Evolutionary conservation across 37 sponge, comb jelly and placozoan species (phyloP), one percentile per base, ranked within the genome.

Genomic region (Petrosia ficiformis): DNA sequence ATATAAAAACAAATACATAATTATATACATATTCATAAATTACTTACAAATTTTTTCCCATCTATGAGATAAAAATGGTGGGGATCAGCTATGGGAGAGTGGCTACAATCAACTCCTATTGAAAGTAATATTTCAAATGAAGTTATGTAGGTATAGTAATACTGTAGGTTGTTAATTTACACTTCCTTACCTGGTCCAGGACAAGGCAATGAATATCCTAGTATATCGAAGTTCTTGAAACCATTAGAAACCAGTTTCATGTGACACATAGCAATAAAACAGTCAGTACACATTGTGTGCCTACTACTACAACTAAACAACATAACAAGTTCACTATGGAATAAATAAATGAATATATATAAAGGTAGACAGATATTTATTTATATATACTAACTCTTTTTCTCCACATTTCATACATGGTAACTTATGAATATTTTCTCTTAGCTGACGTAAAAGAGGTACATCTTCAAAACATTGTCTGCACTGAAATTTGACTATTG

Each of bases 31-130:
- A n/a, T n/a, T n/a, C n/a, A n/a, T n/a, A n/a, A n/a, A n/a, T 0
- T 14, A 68, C 86, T 68, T 74, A 86, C 86, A 59, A 80, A 86
- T 2, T 42, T 44, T 29, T 87, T 74, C 14, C 54, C 42, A 52
- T 81, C 82, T 39, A 87, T 78, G 3, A 87, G 21, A 21, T 72
- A 48, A 74, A 87, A 87, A 61, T 87, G 88, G 39, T 87, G 88
- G 11, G 88, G 88, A 73, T 87, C 88, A 4, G 67, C 67, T 5
- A 87, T 70, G 24, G 82, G 82, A 54, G 72, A 30, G 24, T 67
- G 29, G 11, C 1, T 22, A 44, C 88, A 87, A 35, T 77, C 68
- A 0, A 52, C 73, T 25, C 38, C 84, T 77, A 21, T 57, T n/a
- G n/a, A n/a, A 8, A 16, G 30, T 19, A 48, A 48, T 16, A 48